These are phyloP conservation scores for Leucophenga montana DNA, from an alignment of 2,888 invertebrate genomes.

Conservation along the genomic window DNA sequence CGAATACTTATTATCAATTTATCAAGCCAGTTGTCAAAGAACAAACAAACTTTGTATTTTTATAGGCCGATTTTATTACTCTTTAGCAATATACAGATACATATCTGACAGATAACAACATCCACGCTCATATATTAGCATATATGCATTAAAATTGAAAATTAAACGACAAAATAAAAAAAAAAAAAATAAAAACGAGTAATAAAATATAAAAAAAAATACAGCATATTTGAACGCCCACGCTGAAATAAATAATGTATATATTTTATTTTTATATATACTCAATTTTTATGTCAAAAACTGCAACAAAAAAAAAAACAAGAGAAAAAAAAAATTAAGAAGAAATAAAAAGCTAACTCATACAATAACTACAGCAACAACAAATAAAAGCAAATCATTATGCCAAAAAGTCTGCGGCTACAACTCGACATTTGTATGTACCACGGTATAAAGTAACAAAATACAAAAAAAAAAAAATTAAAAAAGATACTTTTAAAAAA, in stretches of 20 bases:
- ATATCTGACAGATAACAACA: no score
- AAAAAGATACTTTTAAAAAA: constrained; percentile 5
- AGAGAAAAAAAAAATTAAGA: neutral
- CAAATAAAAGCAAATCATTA: constrained; percentile 18
- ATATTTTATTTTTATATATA: neutral
- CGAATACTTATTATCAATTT: no score
- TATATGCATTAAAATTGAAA: no score
- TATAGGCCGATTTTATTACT: no score
- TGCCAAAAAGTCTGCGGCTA: constrained; percentile 28
- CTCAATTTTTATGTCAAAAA: neutral
- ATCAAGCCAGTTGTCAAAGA: no score
- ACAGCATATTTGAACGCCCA: constrained; percentile 19
- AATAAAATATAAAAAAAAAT: neutral
- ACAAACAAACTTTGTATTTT: no score
- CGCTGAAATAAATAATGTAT: constrained; percentile 2
- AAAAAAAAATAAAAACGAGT: no score
- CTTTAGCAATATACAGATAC: no score
- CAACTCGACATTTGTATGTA: constrained; percentile 1
- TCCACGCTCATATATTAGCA: no score
- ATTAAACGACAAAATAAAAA: no score
- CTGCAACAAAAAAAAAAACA: neutral
- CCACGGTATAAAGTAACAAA: neutral
- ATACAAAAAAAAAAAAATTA: neutral
- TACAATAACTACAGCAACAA: neutral
- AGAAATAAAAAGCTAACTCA: neutral